A percentile compares a stretch with the other conserved stretches of the same genome.
These are phyloP conservation scores for Clarias pachynema DNA, from an alignment of 2,797 vertebrate genomes.

Conservation along the genomic window DNA sequence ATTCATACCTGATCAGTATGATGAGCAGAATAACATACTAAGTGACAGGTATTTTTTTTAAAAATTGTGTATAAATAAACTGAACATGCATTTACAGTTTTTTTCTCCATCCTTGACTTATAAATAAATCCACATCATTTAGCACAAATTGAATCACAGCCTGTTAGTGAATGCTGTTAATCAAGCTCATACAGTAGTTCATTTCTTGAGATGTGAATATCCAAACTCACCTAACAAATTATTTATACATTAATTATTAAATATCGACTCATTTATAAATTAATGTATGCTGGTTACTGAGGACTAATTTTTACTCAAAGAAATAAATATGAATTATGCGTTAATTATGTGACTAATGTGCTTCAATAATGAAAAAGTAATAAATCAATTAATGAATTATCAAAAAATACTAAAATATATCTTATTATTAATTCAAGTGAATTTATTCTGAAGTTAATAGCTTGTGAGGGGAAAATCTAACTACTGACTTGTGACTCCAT, in stretches of 20 bases:
- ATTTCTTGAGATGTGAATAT: neutral
- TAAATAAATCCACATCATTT: neutral
- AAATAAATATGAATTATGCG: neutral
- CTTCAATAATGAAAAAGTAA: neutral
- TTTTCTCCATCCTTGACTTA: neutral
- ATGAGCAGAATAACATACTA: too few relatives aligned
- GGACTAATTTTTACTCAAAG: neutral
- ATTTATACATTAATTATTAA: too few relatives aligned
- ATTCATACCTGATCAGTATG: neutral
- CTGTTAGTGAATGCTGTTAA: neutral
- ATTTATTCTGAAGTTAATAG: neutral
- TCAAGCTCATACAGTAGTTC: too few relatives aligned
- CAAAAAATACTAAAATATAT: neutral
- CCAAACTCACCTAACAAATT: too few relatives aligned
- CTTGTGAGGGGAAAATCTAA: neutral
- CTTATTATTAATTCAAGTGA: neutral
- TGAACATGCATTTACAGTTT: neutral
- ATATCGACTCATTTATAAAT: too few relatives aligned
- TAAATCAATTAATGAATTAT: neutral
- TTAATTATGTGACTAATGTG: neutral
- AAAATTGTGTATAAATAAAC: neutral
- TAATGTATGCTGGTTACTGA: neutral
- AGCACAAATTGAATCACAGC: neutral
- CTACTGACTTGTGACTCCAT: neutral
- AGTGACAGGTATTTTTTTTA: too few relatives aligned